These are phyloP conservation scores for Aplocera efformata DNA, from an alignment of 2,888 invertebrate genomes.

Conservation along the genomic window DNA sequence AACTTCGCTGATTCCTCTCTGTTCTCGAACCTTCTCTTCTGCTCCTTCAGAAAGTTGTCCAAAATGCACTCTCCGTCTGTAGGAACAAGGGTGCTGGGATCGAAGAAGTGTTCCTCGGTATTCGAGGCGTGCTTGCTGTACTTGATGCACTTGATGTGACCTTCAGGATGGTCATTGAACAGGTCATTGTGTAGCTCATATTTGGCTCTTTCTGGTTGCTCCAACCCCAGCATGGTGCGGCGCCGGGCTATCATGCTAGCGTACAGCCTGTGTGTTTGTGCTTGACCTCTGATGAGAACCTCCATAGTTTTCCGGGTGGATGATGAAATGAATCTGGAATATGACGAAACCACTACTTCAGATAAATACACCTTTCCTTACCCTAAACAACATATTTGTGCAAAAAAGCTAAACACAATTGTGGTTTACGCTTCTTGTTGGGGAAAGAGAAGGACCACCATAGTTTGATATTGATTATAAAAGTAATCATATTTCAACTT, in stretches of 20 bases:
- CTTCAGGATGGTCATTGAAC: constrained; percentile 58
- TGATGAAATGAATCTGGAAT: constrained; percentile 80
- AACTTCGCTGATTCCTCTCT: constrained; percentile 65
- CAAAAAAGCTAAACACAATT: no score
- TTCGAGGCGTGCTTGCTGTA: constrained; percentile 59
- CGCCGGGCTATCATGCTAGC: constrained; percentile 83
- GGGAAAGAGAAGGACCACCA: no score
- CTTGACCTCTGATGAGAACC: constrained; percentile 84
- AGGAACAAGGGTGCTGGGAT: constrained; percentile 57
- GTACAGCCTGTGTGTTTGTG: constrained; percentile 86
- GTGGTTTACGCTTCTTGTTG: no score
- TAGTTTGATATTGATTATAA: no score
- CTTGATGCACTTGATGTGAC: constrained; percentile 65
- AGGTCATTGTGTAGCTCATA: constrained; percentile 50
- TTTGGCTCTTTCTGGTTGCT: constrained; percentile 49
- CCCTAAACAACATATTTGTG: no score
- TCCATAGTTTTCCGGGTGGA: constrained; percentile 83
- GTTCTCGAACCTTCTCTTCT: constrained; percentile 67
- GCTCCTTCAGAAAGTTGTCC: constrained; percentile 83
- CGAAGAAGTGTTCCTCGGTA: constrained; percentile 63
- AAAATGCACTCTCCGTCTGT: constrained; percentile 79
- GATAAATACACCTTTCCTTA: neutral
- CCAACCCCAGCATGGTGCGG: constrained; percentile 52
- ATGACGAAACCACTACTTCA: neutral
- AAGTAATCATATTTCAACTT: no score